Evolutionary conservation across 92 coral and sea anemone species (phyloP), one percentile per base, ranked within the genome.

Genomic region (Epizoanthus illoricatus): DNA sequence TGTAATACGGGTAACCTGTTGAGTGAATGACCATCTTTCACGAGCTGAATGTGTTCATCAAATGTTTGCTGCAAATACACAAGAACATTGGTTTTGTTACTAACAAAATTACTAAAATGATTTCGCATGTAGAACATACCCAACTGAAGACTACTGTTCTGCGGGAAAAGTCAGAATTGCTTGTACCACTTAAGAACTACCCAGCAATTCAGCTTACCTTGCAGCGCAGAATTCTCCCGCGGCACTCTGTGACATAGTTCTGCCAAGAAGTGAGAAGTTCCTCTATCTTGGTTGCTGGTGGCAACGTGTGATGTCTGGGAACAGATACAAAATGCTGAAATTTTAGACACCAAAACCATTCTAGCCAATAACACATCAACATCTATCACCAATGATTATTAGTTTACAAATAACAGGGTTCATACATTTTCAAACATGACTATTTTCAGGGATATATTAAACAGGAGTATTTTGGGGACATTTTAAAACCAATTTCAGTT

Each of bases 241-340:
- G 93, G 65, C 98, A 92, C 69, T 93, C 99, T 3, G 87, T 65
- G 1, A 88, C 92, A 78, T 93, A 96, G 65, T 57, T 80, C 79
- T 84, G 92, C 99, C 99, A 96, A 13, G 91, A 69, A 17, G 73
- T 72, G 28, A 86, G 65, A 19, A 93, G 73, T 69, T 96, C 99
- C 43, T 92, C 92, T 36, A 92, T 75, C 74, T 96, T 92, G 7
- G 90, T 90, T 7, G 87, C 71, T 20, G 80, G 69, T 67, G 87
- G 84, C 70, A 73, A 55, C 16, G 61, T 80, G 82, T 67, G 67
- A 81, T 78, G 84, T 58, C 87, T 87, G 84, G 33, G 24, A 73
- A 33, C 39, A 74, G 41, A 16, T 57, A 68, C 52, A 67, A 23
- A 52, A 54, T 18, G 19, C 36, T 10, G 39, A 47, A 4, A 1